Conservation (phyloP, 2,888 invertebrate species). For the Escarpia spicata region DNA sequence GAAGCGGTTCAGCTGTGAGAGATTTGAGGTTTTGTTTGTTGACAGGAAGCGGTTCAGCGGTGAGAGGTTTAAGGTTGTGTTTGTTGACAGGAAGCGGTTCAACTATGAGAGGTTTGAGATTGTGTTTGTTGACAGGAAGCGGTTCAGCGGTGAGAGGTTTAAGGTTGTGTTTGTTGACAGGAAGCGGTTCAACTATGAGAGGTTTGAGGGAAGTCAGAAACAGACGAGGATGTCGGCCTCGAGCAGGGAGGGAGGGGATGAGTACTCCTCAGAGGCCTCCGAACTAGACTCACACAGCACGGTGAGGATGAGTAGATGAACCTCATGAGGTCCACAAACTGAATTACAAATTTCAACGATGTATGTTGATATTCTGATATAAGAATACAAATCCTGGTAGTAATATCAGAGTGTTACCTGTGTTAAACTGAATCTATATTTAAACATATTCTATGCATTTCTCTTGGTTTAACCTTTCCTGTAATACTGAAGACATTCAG, state of each 20-base stretch:
- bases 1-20: no score
- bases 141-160: no score
- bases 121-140: no score
- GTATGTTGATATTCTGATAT: background rate
- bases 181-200: background rate
- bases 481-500: background rate
- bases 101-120: no score
- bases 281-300: slow-evolving; percentile 59
- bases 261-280: slow-evolving; percentile 62
- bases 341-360: background rate
- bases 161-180: background rate
- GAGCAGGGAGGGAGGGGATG: slow-evolving; percentile 58
- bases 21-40: no score
- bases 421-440: background rate
- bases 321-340: background rate
- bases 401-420: background rate
- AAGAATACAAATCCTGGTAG: background rate
- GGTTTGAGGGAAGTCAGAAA: background rate
- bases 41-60: no score
- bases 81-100: no score
- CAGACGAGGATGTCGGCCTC: slow-evolving; percentile 47
- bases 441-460: background rate
- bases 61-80: no score
- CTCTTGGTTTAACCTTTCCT: background rate
- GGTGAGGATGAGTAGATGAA: slow-evolving; percentile 35